phyloP scores from a whole-genome alignment of 2,888 invertebrate species.

The Diadegma fenestrale region DNA sequence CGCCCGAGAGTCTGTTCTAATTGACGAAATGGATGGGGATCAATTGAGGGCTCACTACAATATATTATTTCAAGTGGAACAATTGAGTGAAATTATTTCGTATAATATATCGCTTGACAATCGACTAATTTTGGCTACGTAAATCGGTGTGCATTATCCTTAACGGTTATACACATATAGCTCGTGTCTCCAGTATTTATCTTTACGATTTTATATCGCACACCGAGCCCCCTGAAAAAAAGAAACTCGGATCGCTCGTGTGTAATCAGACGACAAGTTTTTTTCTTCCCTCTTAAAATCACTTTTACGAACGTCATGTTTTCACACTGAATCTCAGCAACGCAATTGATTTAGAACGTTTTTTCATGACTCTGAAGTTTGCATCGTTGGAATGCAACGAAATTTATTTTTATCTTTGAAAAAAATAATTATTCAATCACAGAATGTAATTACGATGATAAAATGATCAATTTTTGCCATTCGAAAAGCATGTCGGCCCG shows the following conservation, averaged over 20 bases:
- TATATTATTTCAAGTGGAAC: not conserved
- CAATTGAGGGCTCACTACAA: not conserved
- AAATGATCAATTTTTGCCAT: no score
- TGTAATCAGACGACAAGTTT: conserved; percentile 37
- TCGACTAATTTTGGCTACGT: not conserved
- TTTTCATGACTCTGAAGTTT: no score
- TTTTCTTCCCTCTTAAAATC: conserved; percentile 6
- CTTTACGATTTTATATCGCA: conserved; percentile 13
- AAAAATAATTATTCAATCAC: no score
- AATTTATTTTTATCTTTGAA: no score
- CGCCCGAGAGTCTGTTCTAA: not conserved
- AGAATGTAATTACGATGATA: no score
- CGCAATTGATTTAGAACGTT: not conserved
- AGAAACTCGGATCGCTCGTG: conserved; percentile 11
- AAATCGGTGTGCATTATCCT: not conserved
- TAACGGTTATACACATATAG: not conserved
- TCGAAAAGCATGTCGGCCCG: no score
- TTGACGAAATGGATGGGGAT: not conserved
- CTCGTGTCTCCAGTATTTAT: not conserved
- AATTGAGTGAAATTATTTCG: not conserved
- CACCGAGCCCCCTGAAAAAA: not conserved
- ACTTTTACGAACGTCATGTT: conserved; percentile 17
- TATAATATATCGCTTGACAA: not conserved
- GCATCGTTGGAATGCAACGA: no score
- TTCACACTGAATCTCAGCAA: conserved; percentile 8